Percentiles rank a stretch among this genome's conserved stretches.
Conservation (phyloP, 53 echinoderm and acorn worm species). For the Holothuria scabra region DNA sequence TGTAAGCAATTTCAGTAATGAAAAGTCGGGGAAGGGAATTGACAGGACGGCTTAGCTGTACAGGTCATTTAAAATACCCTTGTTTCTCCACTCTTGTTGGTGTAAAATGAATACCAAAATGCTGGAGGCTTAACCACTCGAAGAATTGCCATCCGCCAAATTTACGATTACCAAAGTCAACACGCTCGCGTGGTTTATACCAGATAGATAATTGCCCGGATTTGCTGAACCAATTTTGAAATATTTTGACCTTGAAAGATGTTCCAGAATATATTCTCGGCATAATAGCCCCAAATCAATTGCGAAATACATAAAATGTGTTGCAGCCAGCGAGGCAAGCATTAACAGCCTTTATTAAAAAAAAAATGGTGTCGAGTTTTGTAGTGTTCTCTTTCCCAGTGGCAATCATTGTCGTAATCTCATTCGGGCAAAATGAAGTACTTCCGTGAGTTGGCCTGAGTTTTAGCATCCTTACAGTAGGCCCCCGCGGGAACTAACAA, state of each 20-base stretch:
- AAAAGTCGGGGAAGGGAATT: not conserved
- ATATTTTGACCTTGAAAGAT: constrained; percentile 9
- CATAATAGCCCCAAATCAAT: too few relatives aligned
- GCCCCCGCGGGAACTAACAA: constrained; percentile 33
- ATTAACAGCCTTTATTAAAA: constrained; percentile 18
- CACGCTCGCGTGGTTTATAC: too few relatives aligned
- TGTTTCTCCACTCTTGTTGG: too few relatives aligned
- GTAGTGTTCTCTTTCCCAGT: constrained; percentile 9
- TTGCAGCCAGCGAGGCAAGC: not conserved
- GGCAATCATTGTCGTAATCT: constrained; percentile 21
- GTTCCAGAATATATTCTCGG: too few relatives aligned
- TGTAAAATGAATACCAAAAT: too few relatives aligned
- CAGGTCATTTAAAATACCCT: too few relatives aligned
- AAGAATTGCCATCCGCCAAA: too few relatives aligned
- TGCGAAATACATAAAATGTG: not conserved
- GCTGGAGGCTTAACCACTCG: too few relatives aligned
- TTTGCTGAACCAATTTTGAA: constrained; percentile 8
- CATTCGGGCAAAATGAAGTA: constrained; percentile 8
- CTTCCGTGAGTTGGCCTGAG: constrained; percentile 22
- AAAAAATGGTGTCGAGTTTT: constrained; percentile 16
- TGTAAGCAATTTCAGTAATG: constrained; percentile 37
- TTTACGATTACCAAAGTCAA: too few relatives aligned
- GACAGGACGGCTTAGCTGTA: not conserved
- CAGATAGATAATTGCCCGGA: too few relatives aligned
- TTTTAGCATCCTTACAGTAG: constrained; percentile 25